Evolutionary conservation across 1,140 invertebrate species (phyloP).

Genomic region (Zaprionus ghesquierei): DNA sequence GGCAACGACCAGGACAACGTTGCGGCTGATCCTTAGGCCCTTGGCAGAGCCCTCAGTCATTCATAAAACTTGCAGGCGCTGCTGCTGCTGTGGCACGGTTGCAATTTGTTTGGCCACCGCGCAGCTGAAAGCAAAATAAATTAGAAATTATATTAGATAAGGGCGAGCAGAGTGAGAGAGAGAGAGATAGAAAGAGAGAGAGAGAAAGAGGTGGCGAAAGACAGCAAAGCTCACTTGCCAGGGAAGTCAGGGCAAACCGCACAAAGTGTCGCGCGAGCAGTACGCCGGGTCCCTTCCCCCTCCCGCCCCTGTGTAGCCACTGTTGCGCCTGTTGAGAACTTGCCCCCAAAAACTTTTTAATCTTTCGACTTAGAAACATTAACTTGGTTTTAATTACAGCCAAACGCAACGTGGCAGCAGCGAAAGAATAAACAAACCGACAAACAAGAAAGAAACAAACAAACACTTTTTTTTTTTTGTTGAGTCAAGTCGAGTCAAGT

Average conservation of each 20-base stretch:
- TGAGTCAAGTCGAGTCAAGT: not conserved
- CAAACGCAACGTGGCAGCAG: conserved; percentile 17
- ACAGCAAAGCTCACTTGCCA: not conserved
- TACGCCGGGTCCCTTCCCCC: not conserved
- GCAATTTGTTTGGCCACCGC: conserved; percentile 63
- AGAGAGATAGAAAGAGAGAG: not conserved
- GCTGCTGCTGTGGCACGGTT: conserved; percentile 43
- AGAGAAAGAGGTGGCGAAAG: not conserved
- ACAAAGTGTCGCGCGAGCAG: conserved; percentile 5
- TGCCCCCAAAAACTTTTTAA: conserved; percentile 30
- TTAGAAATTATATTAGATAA: conserved; percentile 53
- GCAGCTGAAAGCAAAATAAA: conserved; percentile 59
- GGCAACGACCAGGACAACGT: conserved; percentile 3
- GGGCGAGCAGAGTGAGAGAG: conserved; percentile 3
- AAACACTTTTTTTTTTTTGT: too few species aligned
- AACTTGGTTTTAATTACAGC: conserved; percentile 79
- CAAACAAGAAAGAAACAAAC: conserved; percentile 27
- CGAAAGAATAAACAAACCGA: conserved; percentile 39
- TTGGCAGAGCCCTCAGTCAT: conserved; percentile 40
- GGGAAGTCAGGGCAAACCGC: conserved; percentile 9
- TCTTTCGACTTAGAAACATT: conserved; percentile 68
- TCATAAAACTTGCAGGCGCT: conserved; percentile 58
- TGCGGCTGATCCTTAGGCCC: conserved; percentile 32
- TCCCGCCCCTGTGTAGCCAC: not conserved
- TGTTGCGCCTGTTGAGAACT: conserved; percentile 29